Conservation (phyloP, 92 coral and sea anemone species). For the Siderastrea radians region DNA sequence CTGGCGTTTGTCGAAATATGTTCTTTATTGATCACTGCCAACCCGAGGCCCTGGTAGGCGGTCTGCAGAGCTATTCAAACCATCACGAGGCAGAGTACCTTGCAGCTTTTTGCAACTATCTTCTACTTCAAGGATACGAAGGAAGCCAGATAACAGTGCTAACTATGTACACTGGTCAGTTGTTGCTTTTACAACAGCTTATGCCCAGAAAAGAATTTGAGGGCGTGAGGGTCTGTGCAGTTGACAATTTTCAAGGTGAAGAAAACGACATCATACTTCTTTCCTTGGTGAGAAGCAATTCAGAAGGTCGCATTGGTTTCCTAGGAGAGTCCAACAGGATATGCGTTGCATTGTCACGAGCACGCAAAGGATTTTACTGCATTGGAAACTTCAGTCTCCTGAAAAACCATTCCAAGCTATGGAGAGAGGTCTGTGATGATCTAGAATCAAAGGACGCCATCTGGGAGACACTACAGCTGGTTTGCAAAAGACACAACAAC, state of each 20-base stretch:
- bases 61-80: slow-evolving; percentile 73
- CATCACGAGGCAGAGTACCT: slow-evolving; percentile 71
- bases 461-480: not conserved
- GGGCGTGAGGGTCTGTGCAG: slow-evolving; percentile 68
- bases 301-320: slow-evolving; percentile 69
- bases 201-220: slow-evolving; percentile 55
- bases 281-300: slow-evolving; percentile 79
- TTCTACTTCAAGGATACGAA: slow-evolving; percentile 67
- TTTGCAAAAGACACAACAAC: slow-evolving; percentile 12
- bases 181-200: slow-evolving; percentile 46
- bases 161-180: slow-evolving; percentile 82
- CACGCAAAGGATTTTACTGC: slow-evolving; percentile 71
- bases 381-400: slow-evolving; percentile 75
- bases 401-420: slow-evolving; percentile 45
- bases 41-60: slow-evolving; percentile 50
- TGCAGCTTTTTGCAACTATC: slow-evolving; percentile 65
- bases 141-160: slow-evolving; percentile 59
- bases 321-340: slow-evolving; percentile 76
- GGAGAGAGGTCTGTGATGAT: slow-evolving; percentile 67
- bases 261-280: slow-evolving; percentile 78
- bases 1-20: slow-evolving; percentile 54
- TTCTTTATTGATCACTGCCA: slow-evolving; percentile 57
- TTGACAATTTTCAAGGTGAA: slow-evolving; percentile 83
- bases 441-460: slow-evolving; percentile 43
- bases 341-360: slow-evolving; percentile 83